Evolutionary conservation across 2,888 invertebrate genomes (phyloP).

Genomic region (Plebejus melissa): DNA sequence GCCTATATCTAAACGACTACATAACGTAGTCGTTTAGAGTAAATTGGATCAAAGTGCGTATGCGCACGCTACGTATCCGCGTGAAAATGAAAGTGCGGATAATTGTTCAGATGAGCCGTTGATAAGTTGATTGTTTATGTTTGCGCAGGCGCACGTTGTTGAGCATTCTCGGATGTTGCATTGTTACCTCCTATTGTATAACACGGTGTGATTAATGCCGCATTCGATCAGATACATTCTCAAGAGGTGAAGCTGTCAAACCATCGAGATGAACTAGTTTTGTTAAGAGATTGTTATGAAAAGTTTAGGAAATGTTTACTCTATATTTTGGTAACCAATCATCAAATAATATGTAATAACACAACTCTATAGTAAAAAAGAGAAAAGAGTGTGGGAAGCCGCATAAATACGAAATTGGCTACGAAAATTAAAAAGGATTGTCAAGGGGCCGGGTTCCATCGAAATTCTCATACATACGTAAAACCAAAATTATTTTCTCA

Average conservation of each 20-base stretch:
- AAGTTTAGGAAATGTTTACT: not conserved
- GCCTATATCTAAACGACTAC: not conserved
- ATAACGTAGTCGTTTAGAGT: not conserved
- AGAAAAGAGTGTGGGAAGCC: not conserved
- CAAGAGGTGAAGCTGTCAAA: conserved; percentile 8
- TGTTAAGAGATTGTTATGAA: not conserved
- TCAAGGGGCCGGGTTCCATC: too few species aligned
- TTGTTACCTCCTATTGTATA: conserved; percentile 10
- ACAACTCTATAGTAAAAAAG: too few species aligned
- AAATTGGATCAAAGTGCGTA: not conserved
- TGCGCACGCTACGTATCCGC: conserved; percentile 34
- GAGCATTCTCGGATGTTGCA: conserved; percentile 3
- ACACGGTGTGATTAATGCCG: conserved; percentile 9
- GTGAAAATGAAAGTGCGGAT: conserved; percentile 45
- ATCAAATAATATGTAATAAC: not conserved
- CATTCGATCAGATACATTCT: not conserved
- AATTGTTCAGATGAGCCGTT: conserved; percentile 38
- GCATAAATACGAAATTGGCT: not conserved
- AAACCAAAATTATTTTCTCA: too few species aligned
- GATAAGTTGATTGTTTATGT: conserved; percentile 24
- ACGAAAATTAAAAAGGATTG: too few species aligned
- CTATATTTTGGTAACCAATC: not conserved
- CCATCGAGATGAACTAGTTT: not conserved
- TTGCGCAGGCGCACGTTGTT: conserved; percentile 1
- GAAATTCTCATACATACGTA: too few species aligned